Conservation (phyloP, 1,140 invertebrate species). For the Drosophila parvula region DNA sequence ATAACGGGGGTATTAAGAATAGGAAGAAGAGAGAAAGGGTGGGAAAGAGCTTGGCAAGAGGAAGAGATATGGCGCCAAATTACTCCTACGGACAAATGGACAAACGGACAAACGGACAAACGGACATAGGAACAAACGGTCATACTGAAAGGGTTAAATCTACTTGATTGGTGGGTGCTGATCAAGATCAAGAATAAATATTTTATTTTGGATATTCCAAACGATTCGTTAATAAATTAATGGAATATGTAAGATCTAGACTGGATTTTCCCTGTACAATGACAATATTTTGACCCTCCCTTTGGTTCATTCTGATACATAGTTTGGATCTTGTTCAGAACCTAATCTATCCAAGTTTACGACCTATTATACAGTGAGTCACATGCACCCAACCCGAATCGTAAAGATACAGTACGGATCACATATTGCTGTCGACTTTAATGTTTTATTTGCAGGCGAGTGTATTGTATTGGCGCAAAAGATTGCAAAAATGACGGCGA, state of each 20-base stretch:
- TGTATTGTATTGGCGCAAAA: constrained; percentile 12
- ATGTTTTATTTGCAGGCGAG: constrained; percentile 20
- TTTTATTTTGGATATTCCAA: no score
- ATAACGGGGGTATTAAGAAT: constrained; percentile 7
- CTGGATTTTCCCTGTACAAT: not conserved
- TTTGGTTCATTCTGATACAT: not conserved
- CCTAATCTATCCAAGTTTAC: constrained; percentile 4
- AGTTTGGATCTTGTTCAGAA: not conserved
- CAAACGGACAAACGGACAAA: not conserved
- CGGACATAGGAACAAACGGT: no score
- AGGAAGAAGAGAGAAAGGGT: not conserved
- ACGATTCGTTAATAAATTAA: no score
- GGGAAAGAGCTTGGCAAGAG: not conserved
- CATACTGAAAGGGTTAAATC: no score
- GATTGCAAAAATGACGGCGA: constrained; percentile 21
- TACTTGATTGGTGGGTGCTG: no score
- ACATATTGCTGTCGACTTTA: not conserved
- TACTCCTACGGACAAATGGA: no score
- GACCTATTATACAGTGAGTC: constrained; percentile 1
- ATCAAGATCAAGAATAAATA: no score
- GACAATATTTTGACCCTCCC: rapidly evolving
- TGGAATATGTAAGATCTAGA: no score
- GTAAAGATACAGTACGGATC: not conserved
- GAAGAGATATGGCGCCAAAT: not conserved
- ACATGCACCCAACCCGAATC: not conserved